Evolutionary conservation across 2,797 vertebrate species (phyloP).

Genomic region (Sebastes hubbsi): DNA sequence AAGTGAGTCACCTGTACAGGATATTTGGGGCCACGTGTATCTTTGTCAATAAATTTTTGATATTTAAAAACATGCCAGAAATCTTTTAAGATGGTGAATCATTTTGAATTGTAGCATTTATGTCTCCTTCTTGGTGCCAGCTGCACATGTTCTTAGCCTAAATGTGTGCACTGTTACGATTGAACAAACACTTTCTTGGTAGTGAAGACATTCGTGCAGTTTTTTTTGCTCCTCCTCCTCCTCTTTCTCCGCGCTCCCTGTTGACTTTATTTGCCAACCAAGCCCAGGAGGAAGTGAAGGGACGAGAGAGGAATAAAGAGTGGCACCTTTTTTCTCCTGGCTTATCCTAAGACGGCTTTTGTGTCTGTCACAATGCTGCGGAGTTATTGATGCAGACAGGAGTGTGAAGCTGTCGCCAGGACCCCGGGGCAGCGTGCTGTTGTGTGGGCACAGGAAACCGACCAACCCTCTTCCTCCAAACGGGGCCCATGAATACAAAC

Average conservation of each 20-base stretch:
- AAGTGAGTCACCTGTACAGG: conserved; percentile 56
- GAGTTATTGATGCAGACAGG: conserved; percentile 71
- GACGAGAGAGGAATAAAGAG: conserved; percentile 71
- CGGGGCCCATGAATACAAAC: conserved; percentile 61
- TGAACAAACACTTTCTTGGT: conserved; percentile 1
- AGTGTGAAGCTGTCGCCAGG: conserved; percentile 60
- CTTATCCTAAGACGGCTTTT: conserved; percentile 68
- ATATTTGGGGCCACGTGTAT: conserved; percentile 54
- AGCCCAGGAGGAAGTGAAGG: conserved; percentile 55
- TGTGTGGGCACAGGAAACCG: conserved; percentile 61
- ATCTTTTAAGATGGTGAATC: background rate
- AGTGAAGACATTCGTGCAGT: conserved; percentile 2
- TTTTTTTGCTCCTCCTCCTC: background rate
- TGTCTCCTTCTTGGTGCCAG: background rate
- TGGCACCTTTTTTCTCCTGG: conserved; percentile 66
- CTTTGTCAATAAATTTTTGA: conserved; percentile 68
- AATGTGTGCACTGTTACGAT: background rate
- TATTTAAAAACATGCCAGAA: conserved; percentile 59
- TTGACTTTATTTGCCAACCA: conserved; percentile 50
- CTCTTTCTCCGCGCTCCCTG: conserved; percentile 24
- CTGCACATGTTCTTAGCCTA: background rate
- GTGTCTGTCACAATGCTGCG: conserved; percentile 67
- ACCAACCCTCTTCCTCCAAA: conserved; percentile 48
- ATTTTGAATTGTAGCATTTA: background rate
- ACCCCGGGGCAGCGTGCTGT: conserved; percentile 30